phyloP scores from a whole-genome alignment of 2,888 invertebrate species.

The Oegoconia quadripuncta region DNA sequence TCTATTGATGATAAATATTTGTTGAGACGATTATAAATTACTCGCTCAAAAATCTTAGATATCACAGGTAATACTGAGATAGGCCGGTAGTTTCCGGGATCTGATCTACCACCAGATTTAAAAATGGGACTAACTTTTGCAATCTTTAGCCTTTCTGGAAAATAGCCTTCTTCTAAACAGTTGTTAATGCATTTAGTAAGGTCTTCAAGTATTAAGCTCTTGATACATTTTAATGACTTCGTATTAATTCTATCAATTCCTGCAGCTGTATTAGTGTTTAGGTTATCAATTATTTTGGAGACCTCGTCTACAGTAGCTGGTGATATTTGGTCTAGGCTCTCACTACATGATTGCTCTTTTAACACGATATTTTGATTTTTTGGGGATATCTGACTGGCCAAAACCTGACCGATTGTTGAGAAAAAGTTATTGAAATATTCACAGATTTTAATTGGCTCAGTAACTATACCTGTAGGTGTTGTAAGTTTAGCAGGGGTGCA shows the following conservation, averaged over 20 bases:
- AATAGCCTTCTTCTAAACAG: background rate
- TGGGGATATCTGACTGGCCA: background rate
- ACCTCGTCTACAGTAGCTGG: background rate
- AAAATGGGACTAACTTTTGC: background rate
- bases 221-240: background rate
- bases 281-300: background rate
- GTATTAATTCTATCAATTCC: background rate
- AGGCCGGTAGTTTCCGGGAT: background rate
- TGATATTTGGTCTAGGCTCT: too few relatives aligned
- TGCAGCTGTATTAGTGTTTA: background rate
- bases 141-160: background rate
- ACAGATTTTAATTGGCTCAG: background rate
- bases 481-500: background rate
- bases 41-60: slow-evolving; percentile 8
- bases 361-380: background rate
- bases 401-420: background rate
- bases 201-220: background rate
- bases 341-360: too few relatives aligned
- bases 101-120: background rate
- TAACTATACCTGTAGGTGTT: background rate
- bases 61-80: slow-evolving; percentile 7
- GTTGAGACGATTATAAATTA: background rate
- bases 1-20: background rate
- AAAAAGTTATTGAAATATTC: background rate
- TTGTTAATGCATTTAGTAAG: background rate